A percentile compares a stretch with the other conserved stretches of the same genome.
Conservation (phyloP, 2,113 vertebrate species). For the Raphicerus campestris region DNA sequence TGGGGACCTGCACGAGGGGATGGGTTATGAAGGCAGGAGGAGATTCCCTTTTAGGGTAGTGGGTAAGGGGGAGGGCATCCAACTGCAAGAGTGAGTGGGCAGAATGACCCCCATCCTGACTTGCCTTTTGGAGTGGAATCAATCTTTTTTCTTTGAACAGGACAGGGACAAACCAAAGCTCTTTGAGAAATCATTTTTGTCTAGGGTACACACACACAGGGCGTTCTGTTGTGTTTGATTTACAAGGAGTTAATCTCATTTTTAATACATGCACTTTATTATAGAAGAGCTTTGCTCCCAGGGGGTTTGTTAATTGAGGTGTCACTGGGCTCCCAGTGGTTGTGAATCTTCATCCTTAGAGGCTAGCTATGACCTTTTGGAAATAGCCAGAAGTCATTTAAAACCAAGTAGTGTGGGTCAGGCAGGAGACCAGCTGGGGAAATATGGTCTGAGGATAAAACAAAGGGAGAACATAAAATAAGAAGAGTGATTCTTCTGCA, state of each 20-base stretch:
- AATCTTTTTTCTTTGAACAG: not conserved
- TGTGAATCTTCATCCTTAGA: conserved; percentile 69
- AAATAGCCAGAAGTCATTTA: conserved; percentile 49
- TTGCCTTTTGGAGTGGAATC: not conserved
- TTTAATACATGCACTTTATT: conserved; percentile 68
- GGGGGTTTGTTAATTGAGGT: conserved; percentile 64
- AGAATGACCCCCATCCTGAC: not conserved
- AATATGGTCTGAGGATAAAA: conserved; percentile 14
- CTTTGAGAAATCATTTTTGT: not conserved
- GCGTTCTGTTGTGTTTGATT: conserved; percentile 45
- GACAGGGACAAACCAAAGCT: conserved; percentile 26
- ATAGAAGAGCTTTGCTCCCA: conserved; percentile 51
- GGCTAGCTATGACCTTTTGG: conserved; percentile 54
- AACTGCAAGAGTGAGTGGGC: rapidly evolving
- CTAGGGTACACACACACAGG: not conserved
- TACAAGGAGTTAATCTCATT: conserved; percentile 64
- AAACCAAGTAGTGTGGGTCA: conserved; percentile 21
- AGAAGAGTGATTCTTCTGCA: not conserved
- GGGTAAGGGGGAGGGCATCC: too few species aligned
- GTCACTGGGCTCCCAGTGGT: conserved; percentile 46
- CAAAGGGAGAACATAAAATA: conserved; percentile 34
- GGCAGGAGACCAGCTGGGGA: not conserved
- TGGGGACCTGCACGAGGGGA: not conserved
- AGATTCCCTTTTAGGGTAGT: not conserved
- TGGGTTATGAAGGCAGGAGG: not conserved